Evolutionary conservation across 2,113 vertebrate species (phyloP).

Genomic region (Formicarius rufipectus): DNA sequence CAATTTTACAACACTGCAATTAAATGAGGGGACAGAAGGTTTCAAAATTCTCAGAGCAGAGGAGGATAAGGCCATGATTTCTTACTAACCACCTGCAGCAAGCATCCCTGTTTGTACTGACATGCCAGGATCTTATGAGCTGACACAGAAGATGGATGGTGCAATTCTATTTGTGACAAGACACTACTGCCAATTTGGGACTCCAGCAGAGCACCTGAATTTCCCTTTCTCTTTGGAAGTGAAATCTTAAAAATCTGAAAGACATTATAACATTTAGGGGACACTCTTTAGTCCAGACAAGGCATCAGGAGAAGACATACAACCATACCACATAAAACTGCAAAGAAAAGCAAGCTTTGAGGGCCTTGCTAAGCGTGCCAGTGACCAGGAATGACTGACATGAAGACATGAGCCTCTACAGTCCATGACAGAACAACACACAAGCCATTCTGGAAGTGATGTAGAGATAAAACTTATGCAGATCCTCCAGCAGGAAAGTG

Average conservation of each 20-base stretch:
- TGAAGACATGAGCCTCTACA: background rate
- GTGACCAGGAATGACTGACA: background rate
- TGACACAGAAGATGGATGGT: background rate
- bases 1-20: background rate
- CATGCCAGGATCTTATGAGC: background rate
- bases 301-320: background rate
- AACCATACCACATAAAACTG: background rate
- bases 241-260: background rate
- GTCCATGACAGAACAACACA: background rate
- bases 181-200: background rate
- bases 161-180: background rate
- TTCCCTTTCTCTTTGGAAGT: background rate
- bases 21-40: background rate
- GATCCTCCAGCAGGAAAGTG: background rate
- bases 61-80: background rate
- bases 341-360: background rate
- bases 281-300: background rate
- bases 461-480: background rate
- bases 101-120: background rate
- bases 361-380: background rate
- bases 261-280: background rate
- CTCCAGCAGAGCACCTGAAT: background rate
- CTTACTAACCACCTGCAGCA: background rate
- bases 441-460: background rate
- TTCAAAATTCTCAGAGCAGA: background rate